These are phyloP conservation scores for Ibidorhyncha struthersii DNA, from an alignment of 2,113 vertebrate species.

Conservation along the genomic window DNA sequence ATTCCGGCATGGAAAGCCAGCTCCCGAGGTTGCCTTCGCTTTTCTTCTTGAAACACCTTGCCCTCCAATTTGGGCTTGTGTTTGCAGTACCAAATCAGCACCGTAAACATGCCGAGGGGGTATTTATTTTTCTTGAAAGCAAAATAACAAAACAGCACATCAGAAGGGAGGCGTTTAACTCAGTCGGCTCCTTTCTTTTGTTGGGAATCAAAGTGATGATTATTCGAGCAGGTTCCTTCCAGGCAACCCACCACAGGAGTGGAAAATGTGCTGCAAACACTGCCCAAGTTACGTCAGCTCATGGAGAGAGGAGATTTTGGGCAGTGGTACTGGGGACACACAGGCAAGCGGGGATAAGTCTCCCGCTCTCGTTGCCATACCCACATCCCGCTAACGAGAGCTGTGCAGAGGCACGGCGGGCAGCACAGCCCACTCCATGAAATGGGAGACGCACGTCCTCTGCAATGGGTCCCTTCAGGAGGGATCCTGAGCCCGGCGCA, in stretches of 20 bases:
- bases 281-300: accelerated
- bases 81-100: neutral
- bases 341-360: accelerated
- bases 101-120: neutral
- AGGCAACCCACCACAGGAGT: neutral
- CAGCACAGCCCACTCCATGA: accelerated
- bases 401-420: accelerated
- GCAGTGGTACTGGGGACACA: accelerated
- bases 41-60: neutral
- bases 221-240: neutral
- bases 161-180: neutral
- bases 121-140: conserved; percentile 15
- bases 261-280: accelerated
- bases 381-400: accelerated
- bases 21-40: neutral
- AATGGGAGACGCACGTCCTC: accelerated
- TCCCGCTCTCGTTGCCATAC: accelerated
- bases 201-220: neutral
- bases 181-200: neutral
- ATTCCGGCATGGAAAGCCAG: accelerated
- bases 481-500: neutral
- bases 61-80: neutral
- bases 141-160: conserved; percentile 1
- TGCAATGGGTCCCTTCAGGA: neutral
- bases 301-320: accelerated